These are phyloP conservation scores for Lycocerus yunnanus DNA, from an alignment of 2,888 invertebrate genomes.

Conservation along the genomic window DNA sequence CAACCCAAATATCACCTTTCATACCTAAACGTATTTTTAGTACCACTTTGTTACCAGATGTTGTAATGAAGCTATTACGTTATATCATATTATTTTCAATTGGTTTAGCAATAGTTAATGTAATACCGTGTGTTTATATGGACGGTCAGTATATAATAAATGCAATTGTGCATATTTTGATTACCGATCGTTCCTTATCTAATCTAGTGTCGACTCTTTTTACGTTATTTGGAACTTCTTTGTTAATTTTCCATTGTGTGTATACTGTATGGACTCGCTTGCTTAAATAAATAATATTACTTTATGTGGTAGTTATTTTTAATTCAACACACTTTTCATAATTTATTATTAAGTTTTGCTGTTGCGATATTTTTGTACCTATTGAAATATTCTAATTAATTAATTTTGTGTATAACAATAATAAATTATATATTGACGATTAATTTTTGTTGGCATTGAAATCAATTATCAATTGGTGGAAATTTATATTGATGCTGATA, in stretches of 20 bases:
- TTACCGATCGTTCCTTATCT: constrained; percentile 29
- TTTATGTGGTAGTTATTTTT: not conserved
- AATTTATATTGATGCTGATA: too few species aligned
- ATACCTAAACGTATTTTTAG: constrained; percentile 69
- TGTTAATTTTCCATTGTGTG: constrained; percentile 59
- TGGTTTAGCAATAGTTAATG: constrained; percentile 88
- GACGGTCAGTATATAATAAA: constrained; percentile 91
- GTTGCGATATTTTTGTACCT: too few species aligned
- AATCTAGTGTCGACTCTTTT: constrained; percentile 68
- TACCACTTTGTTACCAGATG: constrained; percentile 68
- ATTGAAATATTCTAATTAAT: too few species aligned
- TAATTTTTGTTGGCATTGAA: too few species aligned
- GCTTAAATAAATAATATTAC: constrained; percentile 14
- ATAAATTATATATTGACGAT: too few species aligned
- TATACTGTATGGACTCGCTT: constrained; percentile 35
- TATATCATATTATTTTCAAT: constrained; percentile 87
- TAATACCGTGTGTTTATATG: constrained; percentile 89
- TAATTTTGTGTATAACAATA: too few species aligned
- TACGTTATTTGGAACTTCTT: constrained; percentile 73
- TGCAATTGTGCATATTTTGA: constrained; percentile 59
- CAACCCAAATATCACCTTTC: constrained; percentile 78
- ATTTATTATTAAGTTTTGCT: too few species aligned
- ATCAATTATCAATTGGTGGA: too few species aligned
- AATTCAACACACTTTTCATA: too few species aligned
- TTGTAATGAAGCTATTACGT: constrained; percentile 73